Evolutionary conservation across 1,140 invertebrate species (phyloP), one percentile per base, ranked within the genome.

Genomic region (Probaryconus sp.): DNA sequence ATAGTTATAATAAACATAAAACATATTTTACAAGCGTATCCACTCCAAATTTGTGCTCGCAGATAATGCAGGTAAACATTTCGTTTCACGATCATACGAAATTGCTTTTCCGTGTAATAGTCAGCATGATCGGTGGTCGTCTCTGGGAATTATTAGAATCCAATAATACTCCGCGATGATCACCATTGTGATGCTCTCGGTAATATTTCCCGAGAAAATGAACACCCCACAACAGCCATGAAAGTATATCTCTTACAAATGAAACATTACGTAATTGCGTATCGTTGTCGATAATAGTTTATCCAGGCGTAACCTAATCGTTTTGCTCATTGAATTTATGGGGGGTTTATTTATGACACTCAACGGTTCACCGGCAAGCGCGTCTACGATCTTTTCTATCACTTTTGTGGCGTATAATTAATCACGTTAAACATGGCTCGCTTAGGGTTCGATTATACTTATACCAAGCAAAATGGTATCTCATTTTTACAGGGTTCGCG

Each of bases 211-310:
- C 48, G 28, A 21, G 10, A 11, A 9, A 63, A 48, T 51, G 50
- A 71, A 63, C 28, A 56, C 47, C 50, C 42, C 37, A 33, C 14
- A 58, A 64, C 21, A 38, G 9, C 21, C 18, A 38, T 33, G 37
- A 56, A 65, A 65, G 55, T 60, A 73, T 45, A 73, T 73, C 47
- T n/a, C n/a, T 56, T 53, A 75, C 64, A 58, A 64, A 69, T 69
- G 64, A 69, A 64, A 75, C 64, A 69, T 58, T 75, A 24, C 64
- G 20, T 64, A 75, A 74, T 74, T 68, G 40, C 50, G 28, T 45
- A 64, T 11, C 40, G 61, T 67, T 37, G 47, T 64, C 50, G 30
- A 58, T 69, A 69, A 75, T 69, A 69, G 58, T 51, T 65, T 51
- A 64, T 68, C 42, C 18, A 61, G 24, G 26, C 26, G 28, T 30